Percentiles rank a stretch among this genome's conserved stretches.
Conservation (phyloP, 2,797 vertebrate genomes). For the Sitta carolinensis region DNA sequence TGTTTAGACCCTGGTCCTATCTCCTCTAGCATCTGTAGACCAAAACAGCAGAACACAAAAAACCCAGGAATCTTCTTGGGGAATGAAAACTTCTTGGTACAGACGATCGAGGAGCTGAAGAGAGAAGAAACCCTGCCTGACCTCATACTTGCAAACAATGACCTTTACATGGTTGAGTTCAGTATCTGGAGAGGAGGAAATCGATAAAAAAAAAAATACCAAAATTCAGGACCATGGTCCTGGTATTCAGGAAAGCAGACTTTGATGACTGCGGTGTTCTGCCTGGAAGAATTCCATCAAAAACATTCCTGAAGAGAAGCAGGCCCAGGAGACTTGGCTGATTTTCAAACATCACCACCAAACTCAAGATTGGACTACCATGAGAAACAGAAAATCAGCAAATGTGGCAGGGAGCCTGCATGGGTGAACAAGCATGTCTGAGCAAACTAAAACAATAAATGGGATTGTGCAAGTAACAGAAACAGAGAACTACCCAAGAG, state of each 20-base stretch:
- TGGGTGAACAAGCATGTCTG: not conserved
- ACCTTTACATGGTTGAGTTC: not conserved
- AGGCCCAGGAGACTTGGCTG: not conserved
- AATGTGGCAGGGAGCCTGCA: not conserved
- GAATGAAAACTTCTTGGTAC: not conserved
- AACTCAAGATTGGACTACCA: rapidly evolving
- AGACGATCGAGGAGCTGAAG: rapidly evolving
- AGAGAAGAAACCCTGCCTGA: not conserved
- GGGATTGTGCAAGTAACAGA: rapidly evolving
- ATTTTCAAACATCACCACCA: not conserved
- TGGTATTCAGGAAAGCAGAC: not conserved
- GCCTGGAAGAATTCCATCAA: not conserved
- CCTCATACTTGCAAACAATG: not conserved
- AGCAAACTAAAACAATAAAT: not conserved
- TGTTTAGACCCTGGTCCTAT: not conserved
- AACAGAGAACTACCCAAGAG: not conserved
- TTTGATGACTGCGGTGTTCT: not conserved
- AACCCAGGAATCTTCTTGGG: not conserved
- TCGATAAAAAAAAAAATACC: rapidly evolving
- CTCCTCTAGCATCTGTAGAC: not conserved
- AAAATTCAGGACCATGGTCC: not conserved
- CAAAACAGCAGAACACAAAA: not conserved
- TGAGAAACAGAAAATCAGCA: not conserved
- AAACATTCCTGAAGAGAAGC: not conserved
- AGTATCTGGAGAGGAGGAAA: not conserved